phyloP scores from a whole-genome alignment of 1,140 invertebrate species.

The Eriocheir sinensis region DNA sequence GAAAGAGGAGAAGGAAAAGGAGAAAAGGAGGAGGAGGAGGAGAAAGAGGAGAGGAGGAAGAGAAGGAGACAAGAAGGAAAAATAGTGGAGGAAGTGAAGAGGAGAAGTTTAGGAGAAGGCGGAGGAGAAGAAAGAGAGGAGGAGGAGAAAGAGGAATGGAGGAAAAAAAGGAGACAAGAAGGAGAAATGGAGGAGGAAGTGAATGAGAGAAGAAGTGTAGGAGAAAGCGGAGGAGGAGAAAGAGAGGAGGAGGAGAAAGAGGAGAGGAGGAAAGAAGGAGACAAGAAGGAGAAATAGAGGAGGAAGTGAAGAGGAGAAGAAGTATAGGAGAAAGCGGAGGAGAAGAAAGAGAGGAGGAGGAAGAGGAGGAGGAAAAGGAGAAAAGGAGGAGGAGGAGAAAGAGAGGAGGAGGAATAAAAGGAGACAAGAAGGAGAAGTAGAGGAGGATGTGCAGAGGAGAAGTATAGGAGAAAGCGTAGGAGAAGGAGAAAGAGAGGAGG shows the following conservation, averaged over 20 bases:
- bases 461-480: not conserved
- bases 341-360: not conserved
- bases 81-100: too few relatives aligned
- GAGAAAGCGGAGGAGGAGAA: not conserved
- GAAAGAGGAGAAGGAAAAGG: too few relatives aligned
- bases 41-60: too few relatives aligned
- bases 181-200: not conserved
- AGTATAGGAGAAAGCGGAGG: not conserved
- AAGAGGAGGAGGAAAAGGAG: not conserved
- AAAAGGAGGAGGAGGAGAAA: not conserved
- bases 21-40: too few relatives aligned
- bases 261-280: not conserved
- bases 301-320: not conserved
- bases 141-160: too few relatives aligned
- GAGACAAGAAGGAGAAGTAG: not conserved
- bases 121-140: too few relatives aligned
- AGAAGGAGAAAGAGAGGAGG: conserved; percentile 7
- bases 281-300: not conserved
- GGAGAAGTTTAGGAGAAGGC: too few relatives aligned
- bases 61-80: too few relatives aligned
- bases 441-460: not conserved
- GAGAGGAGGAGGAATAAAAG: not conserved
- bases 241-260: not conserved
- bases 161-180: too few relatives aligned
- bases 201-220: not conserved